Evolutionary conservation across 1,140 invertebrate species (phyloP).

Genomic region (Colletes latitarsis): DNA sequence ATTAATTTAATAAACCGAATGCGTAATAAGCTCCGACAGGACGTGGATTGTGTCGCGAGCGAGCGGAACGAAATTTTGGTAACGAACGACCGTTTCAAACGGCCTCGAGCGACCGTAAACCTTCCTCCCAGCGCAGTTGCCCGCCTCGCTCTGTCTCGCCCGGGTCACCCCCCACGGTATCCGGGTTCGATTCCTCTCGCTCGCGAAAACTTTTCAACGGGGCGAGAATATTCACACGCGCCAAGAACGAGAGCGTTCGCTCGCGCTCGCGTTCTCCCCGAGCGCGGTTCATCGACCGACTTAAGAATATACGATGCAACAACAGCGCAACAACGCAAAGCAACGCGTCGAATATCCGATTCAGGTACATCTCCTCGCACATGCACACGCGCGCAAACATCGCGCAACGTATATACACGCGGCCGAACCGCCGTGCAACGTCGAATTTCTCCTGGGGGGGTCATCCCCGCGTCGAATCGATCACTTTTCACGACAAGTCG

Average conservation of each 20-base stretch:
- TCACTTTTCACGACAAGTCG: background rate
- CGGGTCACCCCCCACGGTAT: no score
- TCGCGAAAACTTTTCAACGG: background rate
- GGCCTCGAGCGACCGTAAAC: background rate
- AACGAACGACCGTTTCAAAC: background rate
- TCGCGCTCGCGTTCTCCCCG: background rate
- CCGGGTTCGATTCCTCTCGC: no score
- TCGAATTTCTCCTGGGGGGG: conserved; percentile 26
- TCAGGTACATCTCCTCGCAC: conserved; percentile 65
- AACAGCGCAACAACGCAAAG: conserved; percentile 45
- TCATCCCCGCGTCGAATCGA: background rate
- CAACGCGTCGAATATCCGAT: conserved; percentile 59
- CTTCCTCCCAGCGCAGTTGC: background rate
- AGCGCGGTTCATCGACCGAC: background rate
- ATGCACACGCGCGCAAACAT: conserved; percentile 15
- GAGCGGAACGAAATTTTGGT: background rate
- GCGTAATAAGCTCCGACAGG: conserved; percentile 12
- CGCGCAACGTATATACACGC: conserved; percentile 12
- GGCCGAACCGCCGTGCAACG: conserved; percentile 35
- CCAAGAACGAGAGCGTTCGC: background rate
- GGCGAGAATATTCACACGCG: background rate
- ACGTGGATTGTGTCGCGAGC: background rate
- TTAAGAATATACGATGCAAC: conserved; percentile 34
- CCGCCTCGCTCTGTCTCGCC: no score
- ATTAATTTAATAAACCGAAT: conserved; percentile 32